Evolutionary conservation across 2,888 invertebrate species (phyloP), one percentile per base, ranked within the genome.

Genomic region (Odontothrips loti): DNA sequence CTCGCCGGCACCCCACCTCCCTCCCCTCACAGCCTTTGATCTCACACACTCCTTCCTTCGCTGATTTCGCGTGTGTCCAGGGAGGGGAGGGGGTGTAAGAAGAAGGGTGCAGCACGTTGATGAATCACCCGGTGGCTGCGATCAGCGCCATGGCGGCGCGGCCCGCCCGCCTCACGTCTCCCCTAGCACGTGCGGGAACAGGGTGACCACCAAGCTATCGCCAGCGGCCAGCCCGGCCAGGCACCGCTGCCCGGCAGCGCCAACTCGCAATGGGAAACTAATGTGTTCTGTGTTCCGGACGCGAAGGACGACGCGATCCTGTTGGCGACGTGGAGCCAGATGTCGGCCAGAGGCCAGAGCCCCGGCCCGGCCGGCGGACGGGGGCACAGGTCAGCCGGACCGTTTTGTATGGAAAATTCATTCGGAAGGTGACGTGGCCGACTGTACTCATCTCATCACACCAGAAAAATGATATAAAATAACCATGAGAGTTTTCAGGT

Each of bases 81-180:
- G 34, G 6, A 6, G 34, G 34, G 34, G 34, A 58, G 58, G 20
- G 58, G 58, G 58, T 20, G 58, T 20, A 58, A 58, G 20, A 17
- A 58, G 58, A 15, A 20, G 27, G 68, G 8, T 75, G 68, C 27
- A 27, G 68, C 27, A 27, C 68, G 68, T 27, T 75, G 68, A 75
- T 75, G 68, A 75, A 75, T 75, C 68, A 75, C 68, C 68, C 68
- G 68, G 68, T 27, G 68, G 27, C 27, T 27, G 68, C 68, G 68
- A 75, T 75, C 68, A 58, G 68, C 68, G 23, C 27, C 68, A 75
- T 20, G 11, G 58, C 58, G 58, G 58, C 1, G 51, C 68, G 68
- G 23, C 68, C n/a, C 17, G 15, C 63, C 23, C 68, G n/a, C n/a
- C 68, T n/a, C 68, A n/a, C 68, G 68, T 68, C 68, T 68, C 68